A percentile compares a stretch with the other conserved stretches of the same genome.
Evolutionary conservation across 2,113 vertebrate species (phyloP).

Genomic region (Oncorhynchus mykiss): DNA sequence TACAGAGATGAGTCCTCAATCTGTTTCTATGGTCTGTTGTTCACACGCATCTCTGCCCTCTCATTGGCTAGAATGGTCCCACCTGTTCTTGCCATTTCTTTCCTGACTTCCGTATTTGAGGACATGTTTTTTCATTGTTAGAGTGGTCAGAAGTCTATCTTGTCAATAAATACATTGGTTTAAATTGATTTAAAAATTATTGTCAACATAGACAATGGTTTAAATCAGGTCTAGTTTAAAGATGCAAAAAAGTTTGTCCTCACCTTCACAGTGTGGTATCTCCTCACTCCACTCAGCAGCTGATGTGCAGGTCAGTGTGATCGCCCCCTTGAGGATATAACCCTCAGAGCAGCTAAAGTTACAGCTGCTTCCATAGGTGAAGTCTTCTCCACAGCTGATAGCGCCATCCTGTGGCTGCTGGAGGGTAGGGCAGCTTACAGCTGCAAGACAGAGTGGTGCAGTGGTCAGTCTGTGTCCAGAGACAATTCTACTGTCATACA

Average conservation of each 20-base stretch:
- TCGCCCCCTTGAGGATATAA: slow-evolving; percentile 63
- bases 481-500: background rate
- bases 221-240: background rate
- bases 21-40: no score
- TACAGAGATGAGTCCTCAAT: no score
- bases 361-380: slow-evolving; percentile 75
- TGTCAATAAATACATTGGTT: no score
- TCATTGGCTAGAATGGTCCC: no score
- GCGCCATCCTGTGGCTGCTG: slow-evolving; percentile 48
- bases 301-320: slow-evolving; percentile 61
- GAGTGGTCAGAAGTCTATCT: no score
- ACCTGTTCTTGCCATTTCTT: no score
- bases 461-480: background rate
- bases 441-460: slow-evolving; percentile 45
- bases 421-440: slow-evolving; percentile 54
- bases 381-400: slow-evolving; percentile 70
- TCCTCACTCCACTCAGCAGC: slow-evolving; percentile 69
- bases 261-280: slow-evolving; percentile 77
- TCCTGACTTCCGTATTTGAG: no score
- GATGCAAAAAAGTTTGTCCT: background rate
- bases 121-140: no score
- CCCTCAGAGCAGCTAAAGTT: slow-evolving; percentile 71
- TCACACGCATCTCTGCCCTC: no score
- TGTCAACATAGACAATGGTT: no score
- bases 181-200: no score